phyloP scores from a whole-genome alignment of 1,140 invertebrate genomes.

The Drosophila biarmipes region DNA sequence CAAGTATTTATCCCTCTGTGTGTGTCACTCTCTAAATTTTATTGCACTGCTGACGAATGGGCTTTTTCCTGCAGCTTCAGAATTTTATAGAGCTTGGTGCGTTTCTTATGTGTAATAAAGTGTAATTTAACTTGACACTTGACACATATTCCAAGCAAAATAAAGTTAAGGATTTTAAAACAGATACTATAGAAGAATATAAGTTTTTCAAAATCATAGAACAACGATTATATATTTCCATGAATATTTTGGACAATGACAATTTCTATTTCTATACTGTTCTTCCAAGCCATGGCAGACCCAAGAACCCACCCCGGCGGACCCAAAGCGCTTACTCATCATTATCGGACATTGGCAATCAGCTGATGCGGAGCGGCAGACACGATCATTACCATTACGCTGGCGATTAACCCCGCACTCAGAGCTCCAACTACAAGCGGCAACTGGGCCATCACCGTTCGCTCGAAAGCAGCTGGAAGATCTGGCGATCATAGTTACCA shows the following conservation, averaged over 20 bases:
- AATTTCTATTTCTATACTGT: not conserved
- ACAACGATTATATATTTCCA: too few species aligned
- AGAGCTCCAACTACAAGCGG: slow-evolving; percentile 1
- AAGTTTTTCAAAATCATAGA: too few species aligned
- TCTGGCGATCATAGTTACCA: slow-evolving; percentile 48
- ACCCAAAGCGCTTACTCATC: slow-evolving; percentile 48
- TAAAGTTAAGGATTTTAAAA: too few species aligned
- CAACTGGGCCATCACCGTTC: slow-evolving; percentile 21
- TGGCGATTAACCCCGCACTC: slow-evolving; percentile 42
- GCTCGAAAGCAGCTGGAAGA: slow-evolving; percentile 36
- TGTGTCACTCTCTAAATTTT: not conserved
- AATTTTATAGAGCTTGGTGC: not conserved
- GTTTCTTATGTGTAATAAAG: not conserved
- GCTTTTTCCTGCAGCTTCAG: not conserved
- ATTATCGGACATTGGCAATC: slow-evolving; percentile 46
- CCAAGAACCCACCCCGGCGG: not conserved
- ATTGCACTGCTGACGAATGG: not conserved
- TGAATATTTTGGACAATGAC: not conserved
- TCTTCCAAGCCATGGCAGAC: not conserved
- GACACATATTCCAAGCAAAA: too few species aligned
- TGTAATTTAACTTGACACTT: not conserved
- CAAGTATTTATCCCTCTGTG: too few species aligned
- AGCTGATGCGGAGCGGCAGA: slow-evolving; percentile 48
- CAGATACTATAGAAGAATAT: too few species aligned
- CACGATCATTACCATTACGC: slow-evolving; percentile 39